phyloP scores from a whole-genome alignment of 2,888 invertebrate genomes.

The Drosophila fungiperda region DNA sequence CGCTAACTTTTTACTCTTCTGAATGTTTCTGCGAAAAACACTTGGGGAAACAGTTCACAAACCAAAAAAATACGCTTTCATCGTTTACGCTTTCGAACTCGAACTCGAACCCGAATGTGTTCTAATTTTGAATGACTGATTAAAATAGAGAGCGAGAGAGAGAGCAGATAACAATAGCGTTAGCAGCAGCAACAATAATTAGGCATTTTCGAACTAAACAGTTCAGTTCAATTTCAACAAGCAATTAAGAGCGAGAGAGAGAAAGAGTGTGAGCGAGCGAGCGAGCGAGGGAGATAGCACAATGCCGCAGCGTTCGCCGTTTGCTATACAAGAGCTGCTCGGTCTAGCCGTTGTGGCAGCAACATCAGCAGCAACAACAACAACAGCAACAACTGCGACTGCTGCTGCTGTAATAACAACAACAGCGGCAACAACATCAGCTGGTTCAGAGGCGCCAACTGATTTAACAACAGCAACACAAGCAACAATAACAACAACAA shows the following conservation, averaged over 20 bases:
- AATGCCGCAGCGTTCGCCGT: slow-evolving; percentile 85
- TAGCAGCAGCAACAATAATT: neutral
- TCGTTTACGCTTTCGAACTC: slow-evolving; percentile 18
- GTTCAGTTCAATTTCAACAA: slow-evolving; percentile 6
- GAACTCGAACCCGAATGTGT: slow-evolving; percentile 5
- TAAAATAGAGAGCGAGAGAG: neutral
- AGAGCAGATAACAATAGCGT: neutral
- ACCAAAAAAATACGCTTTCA: slow-evolving; percentile 5
- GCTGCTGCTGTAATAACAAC: slow-evolving; percentile 28
- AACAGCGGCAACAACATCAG: slow-evolving; percentile 27
- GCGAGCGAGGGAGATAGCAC: slow-evolving; percentile 2
- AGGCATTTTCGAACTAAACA: neutral
- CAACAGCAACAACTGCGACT: slow-evolving; percentile 36
- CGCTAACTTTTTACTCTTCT: neutral
- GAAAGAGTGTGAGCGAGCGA: neutral
- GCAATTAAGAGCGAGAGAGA: slow-evolving; percentile 14
- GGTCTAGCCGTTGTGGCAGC: slow-evolving; percentile 81
- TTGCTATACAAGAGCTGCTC: slow-evolving; percentile 85
- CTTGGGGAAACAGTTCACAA: neutral
- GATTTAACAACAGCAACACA: slow-evolving; percentile 29
- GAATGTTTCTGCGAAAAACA: slow-evolving; percentile 1
- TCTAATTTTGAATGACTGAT: slow-evolving; percentile 1
- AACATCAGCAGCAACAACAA: slow-evolving; percentile 47
- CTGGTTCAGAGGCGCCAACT: slow-evolving; percentile 26
- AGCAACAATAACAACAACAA: slow-evolving; percentile 21